phyloP scores from a whole-genome alignment of 1,140 invertebrate species.

The Drosophila ogumai region DNA sequence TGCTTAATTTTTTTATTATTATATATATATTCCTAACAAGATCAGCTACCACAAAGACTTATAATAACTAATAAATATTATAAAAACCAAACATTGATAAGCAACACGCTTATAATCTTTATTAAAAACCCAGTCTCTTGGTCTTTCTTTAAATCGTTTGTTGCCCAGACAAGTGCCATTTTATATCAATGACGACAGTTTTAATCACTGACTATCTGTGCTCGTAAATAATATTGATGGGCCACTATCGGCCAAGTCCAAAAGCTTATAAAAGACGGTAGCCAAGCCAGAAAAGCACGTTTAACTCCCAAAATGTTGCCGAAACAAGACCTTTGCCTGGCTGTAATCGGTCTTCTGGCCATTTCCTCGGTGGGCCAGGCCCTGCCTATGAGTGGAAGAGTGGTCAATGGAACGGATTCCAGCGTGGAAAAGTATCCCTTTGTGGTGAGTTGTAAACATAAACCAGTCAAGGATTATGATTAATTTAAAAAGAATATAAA shows the following conservation, averaged over 20 bases:
- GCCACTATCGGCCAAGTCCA: not conserved
- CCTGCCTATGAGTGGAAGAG: constrained; percentile 42
- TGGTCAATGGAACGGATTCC: constrained; percentile 76
- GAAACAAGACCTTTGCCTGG: constrained; percentile 14
- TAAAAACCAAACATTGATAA: not conserved
- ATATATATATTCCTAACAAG: not conserved
- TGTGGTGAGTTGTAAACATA: constrained; percentile 47
- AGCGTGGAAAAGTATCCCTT: constrained; percentile 64
- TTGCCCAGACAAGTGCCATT: constrained; percentile 10
- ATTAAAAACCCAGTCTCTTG: constrained; percentile 4
- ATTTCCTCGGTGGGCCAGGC: constrained; percentile 1
- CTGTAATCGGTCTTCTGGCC: constrained; percentile 12
- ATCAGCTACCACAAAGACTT: not conserved
- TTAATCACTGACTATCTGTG: constrained; percentile 14
- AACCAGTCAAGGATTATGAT: too few relatives aligned
- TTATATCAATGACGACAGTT: constrained; percentile 20
- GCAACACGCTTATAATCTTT: constrained; percentile 6
- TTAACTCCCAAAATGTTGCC: constrained; percentile 28
- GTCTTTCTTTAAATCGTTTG: constrained; percentile 38
- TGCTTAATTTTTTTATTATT: not conserved
- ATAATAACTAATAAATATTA: not conserved
- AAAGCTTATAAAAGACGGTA: constrained; percentile 25
- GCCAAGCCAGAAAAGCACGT: not conserved
- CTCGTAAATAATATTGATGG: constrained; percentile 31
- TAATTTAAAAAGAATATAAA: not conserved